Percentiles rank a stretch among this genome's conserved stretches.
Evolutionary conservation across 2,888 invertebrate genomes (phyloP).

Genomic region (Selenia dentaria): DNA sequence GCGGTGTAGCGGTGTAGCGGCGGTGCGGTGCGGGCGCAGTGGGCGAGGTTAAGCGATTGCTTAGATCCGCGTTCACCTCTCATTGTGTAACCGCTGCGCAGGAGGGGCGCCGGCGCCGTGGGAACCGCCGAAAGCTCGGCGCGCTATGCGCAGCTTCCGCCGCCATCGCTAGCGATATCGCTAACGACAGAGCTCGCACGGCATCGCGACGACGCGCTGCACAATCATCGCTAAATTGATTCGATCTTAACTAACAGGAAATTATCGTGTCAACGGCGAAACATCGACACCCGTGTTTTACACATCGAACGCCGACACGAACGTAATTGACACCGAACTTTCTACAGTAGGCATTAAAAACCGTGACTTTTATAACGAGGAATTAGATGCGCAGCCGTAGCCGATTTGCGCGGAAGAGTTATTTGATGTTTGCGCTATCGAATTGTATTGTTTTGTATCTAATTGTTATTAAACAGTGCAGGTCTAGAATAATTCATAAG

Average conservation of each 20-base stretch:
- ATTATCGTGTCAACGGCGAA: slow-evolving; percentile 60
- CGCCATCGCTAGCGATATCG: slow-evolving; percentile 50
- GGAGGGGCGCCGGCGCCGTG: slow-evolving; percentile 72
- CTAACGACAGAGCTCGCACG: slow-evolving; percentile 75
- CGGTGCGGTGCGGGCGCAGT: slow-evolving; percentile 65
- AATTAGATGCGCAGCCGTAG: slow-evolving; percentile 31
- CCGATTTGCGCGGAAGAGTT: slow-evolving; percentile 44
- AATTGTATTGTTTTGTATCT: slow-evolving; percentile 72
- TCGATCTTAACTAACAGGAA: slow-evolving; percentile 69
- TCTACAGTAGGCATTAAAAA: slow-evolving; percentile 42
- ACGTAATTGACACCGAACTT: slow-evolving; percentile 40
- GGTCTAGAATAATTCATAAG: slow-evolving; percentile 80
- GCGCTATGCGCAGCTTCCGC: slow-evolving; percentile 76
- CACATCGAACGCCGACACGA: slow-evolving; percentile 14
- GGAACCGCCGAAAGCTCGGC: slow-evolving; percentile 82
- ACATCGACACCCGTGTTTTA: slow-evolving; percentile 46
- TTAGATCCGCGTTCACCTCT: slow-evolving; percentile 84
- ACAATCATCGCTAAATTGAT: slow-evolving; percentile 64
- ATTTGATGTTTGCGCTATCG: slow-evolving; percentile 70
- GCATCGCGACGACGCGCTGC: slow-evolving; percentile 51
- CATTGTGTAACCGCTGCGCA: slow-evolving; percentile 77
- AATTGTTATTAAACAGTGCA: slow-evolving; percentile 75
- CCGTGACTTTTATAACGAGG: slow-evolving; percentile 38
- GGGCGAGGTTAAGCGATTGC: slow-evolving; percentile 85
- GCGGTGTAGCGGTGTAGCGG: too few species aligned